Evolutionary conservation across 2,888 invertebrate genomes (phyloP).

Genomic region (Drosophila atripex): DNA sequence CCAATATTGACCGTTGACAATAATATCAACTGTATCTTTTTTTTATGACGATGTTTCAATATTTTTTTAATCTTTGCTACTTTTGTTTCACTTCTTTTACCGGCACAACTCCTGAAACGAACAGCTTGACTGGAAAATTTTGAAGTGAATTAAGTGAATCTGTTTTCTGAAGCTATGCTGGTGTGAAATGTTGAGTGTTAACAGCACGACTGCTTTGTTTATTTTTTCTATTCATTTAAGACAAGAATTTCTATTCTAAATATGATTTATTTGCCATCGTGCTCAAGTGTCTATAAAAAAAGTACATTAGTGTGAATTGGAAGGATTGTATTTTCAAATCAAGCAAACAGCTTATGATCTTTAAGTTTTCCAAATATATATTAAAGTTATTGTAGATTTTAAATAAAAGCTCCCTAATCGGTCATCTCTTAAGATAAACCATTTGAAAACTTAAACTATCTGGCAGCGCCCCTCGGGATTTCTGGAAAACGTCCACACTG

Average conservation of each 20-base stretch:
- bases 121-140: conserved; percentile 27
- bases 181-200: conserved; percentile 16
- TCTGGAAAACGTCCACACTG: not conserved
- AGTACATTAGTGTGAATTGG: too few species aligned
- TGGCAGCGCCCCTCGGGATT: not conserved
- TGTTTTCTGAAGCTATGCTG: not conserved
- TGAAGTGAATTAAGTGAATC: conserved; percentile 6
- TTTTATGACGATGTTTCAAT: not conserved
- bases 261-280: not conserved
- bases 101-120: conserved; percentile 10
- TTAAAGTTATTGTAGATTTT: not conserved
- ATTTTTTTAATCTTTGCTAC: not conserved
- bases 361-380: too few species aligned
- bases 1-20: not conserved
- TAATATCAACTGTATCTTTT: not conserved
- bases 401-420: not conserved
- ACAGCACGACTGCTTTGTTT: conserved; percentile 19
- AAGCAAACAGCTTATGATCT: too few species aligned
- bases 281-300: too few species aligned
- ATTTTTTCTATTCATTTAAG: too few species aligned
- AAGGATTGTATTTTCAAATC: too few species aligned
- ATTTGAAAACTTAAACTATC: not conserved
- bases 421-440: not conserved
- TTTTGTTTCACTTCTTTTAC: conserved; percentile 6
- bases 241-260: not conserved